Evolutionary conservation across 2,797 vertebrate species (phyloP).

Genomic region (Tympanoctomys barrerae): DNA sequence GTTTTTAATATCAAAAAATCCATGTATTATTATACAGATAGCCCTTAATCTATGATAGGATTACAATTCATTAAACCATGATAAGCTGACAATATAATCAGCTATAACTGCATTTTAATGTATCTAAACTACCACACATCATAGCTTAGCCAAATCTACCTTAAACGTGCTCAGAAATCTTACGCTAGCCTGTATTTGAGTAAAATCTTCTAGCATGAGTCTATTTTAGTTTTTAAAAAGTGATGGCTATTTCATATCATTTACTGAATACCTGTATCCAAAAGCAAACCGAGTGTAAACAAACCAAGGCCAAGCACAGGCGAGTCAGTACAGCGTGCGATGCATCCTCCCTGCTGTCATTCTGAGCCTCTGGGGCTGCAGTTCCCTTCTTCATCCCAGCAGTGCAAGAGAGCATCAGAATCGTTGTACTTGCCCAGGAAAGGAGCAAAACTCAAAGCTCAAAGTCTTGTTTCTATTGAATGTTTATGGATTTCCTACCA

Average conservation of each 20-base stretch:
- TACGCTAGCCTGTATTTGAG: neutral
- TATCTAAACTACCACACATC: neutral
- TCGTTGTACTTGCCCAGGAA: neutral
- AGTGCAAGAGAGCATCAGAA: no score
- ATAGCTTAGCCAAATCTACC: neutral
- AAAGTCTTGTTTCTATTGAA: neutral
- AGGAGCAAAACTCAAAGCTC: neutral
- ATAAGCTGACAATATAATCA: neutral
- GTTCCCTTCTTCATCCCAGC: fast-evolving
- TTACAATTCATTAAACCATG: neutral
- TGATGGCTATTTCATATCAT: neutral
- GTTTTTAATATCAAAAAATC: neutral
- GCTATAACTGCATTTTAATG: neutral
- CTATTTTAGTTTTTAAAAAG: neutral
- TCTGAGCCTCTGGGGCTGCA: neutral
- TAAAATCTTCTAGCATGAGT: neutral
- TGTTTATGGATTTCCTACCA: neutral
- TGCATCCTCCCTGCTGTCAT: neutral
- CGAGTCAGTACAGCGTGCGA: neutral
- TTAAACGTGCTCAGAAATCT: neutral
- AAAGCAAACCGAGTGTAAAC: neutral
- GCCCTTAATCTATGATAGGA: neutral
- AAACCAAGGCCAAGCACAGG: neutral
- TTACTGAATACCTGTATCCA: neutral
- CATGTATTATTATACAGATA: neutral